phyloP scores from a whole-genome alignment of 2,113 vertebrate genomes.

The Mola mola region DNA sequence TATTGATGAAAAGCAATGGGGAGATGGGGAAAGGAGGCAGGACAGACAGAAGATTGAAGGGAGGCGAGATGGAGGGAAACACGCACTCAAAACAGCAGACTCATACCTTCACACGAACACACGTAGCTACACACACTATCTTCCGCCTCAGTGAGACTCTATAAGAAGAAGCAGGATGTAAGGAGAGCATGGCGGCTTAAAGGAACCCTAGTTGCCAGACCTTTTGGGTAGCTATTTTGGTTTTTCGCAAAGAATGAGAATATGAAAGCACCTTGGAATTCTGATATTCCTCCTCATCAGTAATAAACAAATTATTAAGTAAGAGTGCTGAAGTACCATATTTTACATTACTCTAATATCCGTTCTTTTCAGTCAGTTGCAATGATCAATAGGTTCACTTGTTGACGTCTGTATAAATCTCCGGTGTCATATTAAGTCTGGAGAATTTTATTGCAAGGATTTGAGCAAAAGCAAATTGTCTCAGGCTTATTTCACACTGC shows the following conservation, averaged over 20 bases:
- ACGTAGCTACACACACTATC: not conserved
- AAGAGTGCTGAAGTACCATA: no score
- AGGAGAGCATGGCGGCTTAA: not conserved
- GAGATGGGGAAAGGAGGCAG: slow-evolving; percentile 5
- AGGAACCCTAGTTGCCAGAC: not conserved
- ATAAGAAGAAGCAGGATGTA: not conserved
- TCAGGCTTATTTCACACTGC: no score
- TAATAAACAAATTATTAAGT: not conserved
- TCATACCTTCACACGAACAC: slow-evolving; percentile 16
- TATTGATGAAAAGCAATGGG: slow-evolving; percentile 47
- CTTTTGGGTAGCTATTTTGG: not conserved
- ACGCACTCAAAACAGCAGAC: slow-evolving; percentile 1
- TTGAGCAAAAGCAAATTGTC: no score
- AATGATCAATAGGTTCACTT: no score
- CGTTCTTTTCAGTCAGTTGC: no score
- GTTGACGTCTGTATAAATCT: no score
- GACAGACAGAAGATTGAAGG: slow-evolving; percentile 22
- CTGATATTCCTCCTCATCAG: not conserved
- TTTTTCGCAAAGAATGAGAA: not conserved
- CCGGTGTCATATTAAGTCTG: no score
- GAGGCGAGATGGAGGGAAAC: no score
- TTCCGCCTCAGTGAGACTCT: slow-evolving; percentile 27
- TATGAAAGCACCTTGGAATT: not conserved
- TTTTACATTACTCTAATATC: no score
- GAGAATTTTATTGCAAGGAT: no score